These are phyloP conservation scores for Metridium senile DNA, from an alignment of 92 coral and sea anemone species.

Conservation along the genomic window DNA sequence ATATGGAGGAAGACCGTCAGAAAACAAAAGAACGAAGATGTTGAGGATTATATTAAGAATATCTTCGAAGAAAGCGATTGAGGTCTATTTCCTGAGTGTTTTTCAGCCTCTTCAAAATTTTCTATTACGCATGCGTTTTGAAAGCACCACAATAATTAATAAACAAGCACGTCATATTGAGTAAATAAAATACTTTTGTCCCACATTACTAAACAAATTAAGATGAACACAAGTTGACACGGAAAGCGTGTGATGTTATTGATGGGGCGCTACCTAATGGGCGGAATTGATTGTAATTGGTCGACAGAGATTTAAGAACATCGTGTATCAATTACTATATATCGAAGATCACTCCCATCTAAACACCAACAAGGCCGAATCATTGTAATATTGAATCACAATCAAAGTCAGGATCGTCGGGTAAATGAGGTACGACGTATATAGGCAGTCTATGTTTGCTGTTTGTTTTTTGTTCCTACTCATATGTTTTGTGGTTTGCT, in stretches of 20 bases:
- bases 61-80: too few species aligned
- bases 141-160: neutral
- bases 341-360: neutral
- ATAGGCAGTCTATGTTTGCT: too few species aligned
- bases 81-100: too few species aligned
- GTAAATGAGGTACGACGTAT: neutral
- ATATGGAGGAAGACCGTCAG: too few species aligned
- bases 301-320: neutral
- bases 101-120: neutral
- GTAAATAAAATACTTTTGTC: neutral
- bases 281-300: neutral
- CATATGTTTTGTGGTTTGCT: too few species aligned
- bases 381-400: neutral
- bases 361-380: neutral
- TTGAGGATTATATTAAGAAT: too few species aligned
- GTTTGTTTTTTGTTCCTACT: neutral
- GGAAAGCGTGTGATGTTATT: neutral
- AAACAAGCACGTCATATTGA: neutral
- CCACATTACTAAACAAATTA: neutral
- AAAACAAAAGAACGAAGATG: too few species aligned
- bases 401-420: neutral
- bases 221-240: neutral
- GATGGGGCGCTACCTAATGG: neutral
- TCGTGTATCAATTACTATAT: neutral
- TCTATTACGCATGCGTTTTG: neutral